Conservation (phyloP, 2,113 vertebrate species). For the Pterocles burchelli region DNA sequence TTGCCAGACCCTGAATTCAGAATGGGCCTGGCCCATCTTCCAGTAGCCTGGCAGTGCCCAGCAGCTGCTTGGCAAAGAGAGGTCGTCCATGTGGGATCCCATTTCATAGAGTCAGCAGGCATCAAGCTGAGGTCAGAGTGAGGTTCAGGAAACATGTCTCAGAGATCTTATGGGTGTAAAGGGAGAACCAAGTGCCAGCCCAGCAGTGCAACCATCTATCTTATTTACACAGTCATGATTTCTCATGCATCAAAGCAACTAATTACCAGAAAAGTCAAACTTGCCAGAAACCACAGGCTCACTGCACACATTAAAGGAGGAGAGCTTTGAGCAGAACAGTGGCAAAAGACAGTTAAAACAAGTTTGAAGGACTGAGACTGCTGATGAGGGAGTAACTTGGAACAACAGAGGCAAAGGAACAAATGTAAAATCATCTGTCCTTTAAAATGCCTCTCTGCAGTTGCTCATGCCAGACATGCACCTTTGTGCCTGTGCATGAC, state of each 20-base stretch:
- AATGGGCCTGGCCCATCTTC: not conserved
- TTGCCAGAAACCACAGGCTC: not conserved
- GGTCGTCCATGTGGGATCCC: not conserved
- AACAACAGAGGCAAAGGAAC: not conserved
- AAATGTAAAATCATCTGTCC: not conserved
- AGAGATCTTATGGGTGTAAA: not conserved
- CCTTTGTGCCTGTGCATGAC: not conserved
- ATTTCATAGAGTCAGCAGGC: not conserved
- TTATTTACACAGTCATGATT: not conserved
- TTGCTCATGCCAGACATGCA: not conserved
- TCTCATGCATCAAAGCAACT: not conserved
- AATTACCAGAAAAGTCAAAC: not conserved
- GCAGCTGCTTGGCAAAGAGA: not conserved
- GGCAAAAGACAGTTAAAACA: not conserved
- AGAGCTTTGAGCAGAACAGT: not conserved
- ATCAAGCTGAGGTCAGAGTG: not conserved
- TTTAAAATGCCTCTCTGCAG: not conserved
- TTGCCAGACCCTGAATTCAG: not conserved
- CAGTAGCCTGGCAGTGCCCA: not conserved
- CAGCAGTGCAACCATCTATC: not conserved
- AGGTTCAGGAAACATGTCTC: accelerated
- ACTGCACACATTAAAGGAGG: not conserved
- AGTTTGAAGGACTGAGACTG: not conserved
- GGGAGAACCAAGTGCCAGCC: not conserved
- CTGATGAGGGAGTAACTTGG: not conserved